Conservation (phyloP, 2,888 invertebrate species). For the Pollenia angustigena region DNA sequence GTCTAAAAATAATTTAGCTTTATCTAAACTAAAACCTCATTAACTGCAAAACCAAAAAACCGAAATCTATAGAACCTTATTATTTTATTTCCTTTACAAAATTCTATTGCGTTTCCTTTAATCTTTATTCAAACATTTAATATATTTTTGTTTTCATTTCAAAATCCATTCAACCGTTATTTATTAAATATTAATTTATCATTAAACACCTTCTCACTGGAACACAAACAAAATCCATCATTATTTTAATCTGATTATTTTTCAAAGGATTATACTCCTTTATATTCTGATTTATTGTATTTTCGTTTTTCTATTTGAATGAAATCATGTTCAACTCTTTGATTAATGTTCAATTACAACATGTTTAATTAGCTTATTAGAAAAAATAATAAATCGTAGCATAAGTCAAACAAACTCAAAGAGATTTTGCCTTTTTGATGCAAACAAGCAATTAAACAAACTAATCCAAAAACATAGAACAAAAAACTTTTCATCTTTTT, state of each 20-base stretch:
- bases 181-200: constrained; percentile 1
- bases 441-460: background rate
- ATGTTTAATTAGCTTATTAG: constrained; percentile 21
- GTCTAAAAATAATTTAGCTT: too few species aligned
- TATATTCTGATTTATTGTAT: background rate
- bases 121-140: too few species aligned
- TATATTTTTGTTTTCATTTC: background rate
- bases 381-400: constrained; percentile 34
- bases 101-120: too few species aligned
- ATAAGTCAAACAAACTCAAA: constrained; percentile 12
- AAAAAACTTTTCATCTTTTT: background rate
- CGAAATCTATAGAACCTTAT: too few species aligned
- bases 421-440: constrained; percentile 11
- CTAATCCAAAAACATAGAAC: background rate
- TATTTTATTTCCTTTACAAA: too few species aligned
- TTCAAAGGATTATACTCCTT: background rate
- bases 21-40: too few species aligned
- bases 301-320: background rate
- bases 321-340: background rate
- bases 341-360: constrained; percentile 29
- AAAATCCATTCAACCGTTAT: background rate
- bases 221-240: background rate
- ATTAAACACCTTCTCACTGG: background rate
- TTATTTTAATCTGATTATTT: background rate
- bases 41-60: too few species aligned